phyloP scores from a whole-genome alignment of 2,888 invertebrate genomes.

The Horisme vitalbata region DNA sequence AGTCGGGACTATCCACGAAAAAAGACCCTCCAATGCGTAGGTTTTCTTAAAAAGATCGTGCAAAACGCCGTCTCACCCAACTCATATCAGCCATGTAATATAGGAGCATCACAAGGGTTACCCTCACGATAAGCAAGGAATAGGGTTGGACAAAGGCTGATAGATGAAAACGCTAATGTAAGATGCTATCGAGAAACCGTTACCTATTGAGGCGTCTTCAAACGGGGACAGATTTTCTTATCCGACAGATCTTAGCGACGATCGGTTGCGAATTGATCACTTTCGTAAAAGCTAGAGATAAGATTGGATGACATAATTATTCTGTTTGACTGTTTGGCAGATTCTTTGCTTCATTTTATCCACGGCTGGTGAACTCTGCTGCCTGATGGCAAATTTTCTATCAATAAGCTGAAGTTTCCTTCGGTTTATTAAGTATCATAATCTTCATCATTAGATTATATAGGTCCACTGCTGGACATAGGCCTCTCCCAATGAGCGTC shows the following conservation, averaged over 20 bases:
- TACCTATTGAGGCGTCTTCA: slow-evolving; percentile 17
- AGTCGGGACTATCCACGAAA: too few species aligned
- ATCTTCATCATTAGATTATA: too few species aligned
- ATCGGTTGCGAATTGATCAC: slow-evolving; percentile 5
- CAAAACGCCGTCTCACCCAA: not conserved
- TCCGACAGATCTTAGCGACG: not conserved
- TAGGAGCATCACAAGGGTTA: slow-evolving; percentile 8
- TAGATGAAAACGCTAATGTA: slow-evolving; percentile 43
- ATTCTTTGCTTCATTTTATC: too few species aligned
- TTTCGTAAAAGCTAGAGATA: not conserved
- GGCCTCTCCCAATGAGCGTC: too few species aligned
- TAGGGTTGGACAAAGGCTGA: slow-evolving; percentile 46
- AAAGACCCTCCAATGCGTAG: too few species aligned
- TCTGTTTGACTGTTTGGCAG: too few species aligned
- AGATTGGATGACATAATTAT: too few species aligned
- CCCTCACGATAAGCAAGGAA: slow-evolving; percentile 42
- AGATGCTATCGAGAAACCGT: slow-evolving; percentile 30
- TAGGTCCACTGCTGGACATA: not conserved
- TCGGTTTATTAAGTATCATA: too few species aligned
- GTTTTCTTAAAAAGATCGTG: not conserved
- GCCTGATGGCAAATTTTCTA: too few species aligned
- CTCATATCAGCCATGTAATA: not conserved
- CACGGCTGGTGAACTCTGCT: too few species aligned
- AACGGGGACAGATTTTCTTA: slow-evolving; percentile 13
- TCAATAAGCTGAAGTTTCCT: too few species aligned